phyloP scores from a whole-genome alignment of 2,888 invertebrate species.

The Gryllus longicercus region DNA sequence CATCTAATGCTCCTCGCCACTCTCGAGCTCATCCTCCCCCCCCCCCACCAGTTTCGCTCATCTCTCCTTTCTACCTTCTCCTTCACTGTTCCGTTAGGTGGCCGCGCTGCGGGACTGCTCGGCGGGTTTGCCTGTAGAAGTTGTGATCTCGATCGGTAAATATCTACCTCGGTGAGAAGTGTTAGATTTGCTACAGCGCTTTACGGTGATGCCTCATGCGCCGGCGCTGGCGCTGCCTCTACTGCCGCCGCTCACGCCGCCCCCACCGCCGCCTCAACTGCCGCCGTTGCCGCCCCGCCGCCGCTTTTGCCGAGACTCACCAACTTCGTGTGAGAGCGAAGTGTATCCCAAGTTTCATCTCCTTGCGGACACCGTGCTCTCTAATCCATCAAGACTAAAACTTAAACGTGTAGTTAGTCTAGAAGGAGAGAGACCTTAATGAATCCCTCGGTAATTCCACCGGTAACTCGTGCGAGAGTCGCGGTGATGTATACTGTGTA shows the following conservation, averaged over 20 bases:
- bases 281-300: background rate
- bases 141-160: no score
- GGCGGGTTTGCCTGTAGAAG: no score
- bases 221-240: background rate
- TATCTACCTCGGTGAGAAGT: no score
- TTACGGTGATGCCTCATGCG: no score
- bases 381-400: conserved; percentile 17
- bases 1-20: no score
- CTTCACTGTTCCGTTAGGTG: no score
- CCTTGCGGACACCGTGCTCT: conserved; percentile 17
- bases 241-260: background rate
- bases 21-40: no score
- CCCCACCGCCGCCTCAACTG: background rate
- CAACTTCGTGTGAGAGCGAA: conserved; percentile 17
- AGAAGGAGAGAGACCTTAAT: conserved; percentile 3
- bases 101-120: no score
- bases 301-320: conserved; percentile 7
- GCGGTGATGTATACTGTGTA: conserved; percentile 17
- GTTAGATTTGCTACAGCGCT: no score
- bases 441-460: conserved; percentile 17
- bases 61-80: no score
- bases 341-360: conserved; percentile 17
- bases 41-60: no score
- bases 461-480: conserved; percentile 7
- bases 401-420: conserved; percentile 11